Evolutionary conservation across 2,113 vertebrate genomes (phyloP).

Genomic region (Elephas maximus): DNA sequence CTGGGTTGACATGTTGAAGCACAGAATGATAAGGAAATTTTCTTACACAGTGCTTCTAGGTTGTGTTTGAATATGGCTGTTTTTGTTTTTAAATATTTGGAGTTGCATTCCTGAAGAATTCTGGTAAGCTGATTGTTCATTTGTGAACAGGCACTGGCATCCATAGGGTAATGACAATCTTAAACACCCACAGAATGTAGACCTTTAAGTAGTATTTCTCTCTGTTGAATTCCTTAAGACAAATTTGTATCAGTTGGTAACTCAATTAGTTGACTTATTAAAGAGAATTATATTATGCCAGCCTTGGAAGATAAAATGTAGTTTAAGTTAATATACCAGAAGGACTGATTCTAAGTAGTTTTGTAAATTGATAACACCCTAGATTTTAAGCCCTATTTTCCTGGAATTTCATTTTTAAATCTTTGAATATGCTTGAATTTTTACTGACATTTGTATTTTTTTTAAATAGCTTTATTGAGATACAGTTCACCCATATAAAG

Average conservation of each 20-base stretch:
- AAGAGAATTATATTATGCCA: background rate
- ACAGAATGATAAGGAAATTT: background rate
- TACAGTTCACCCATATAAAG: background rate
- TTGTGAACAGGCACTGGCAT: background rate
- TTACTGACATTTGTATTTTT: background rate
- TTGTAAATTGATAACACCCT: background rate
- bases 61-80: background rate
- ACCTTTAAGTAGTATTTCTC: conserved; percentile 10
- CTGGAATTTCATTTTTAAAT: conserved; percentile 9
- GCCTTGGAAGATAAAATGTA: background rate
- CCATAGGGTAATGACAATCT: background rate
- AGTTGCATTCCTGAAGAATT: background rate
- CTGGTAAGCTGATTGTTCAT: background rate
- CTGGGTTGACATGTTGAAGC: background rate
- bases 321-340: background rate
- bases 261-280: background rate
- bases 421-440: background rate
- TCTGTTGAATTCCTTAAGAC: background rate
- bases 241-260: background rate
- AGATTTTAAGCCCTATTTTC: background rate
- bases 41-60: background rate
- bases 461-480: background rate
- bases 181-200: background rate
- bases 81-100: background rate
- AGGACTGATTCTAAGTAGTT: background rate